These are phyloP conservation scores for Coturnix japonica DNA, from an alignment of 2,113 vertebrate species.

Conservation along the genomic window DNA sequence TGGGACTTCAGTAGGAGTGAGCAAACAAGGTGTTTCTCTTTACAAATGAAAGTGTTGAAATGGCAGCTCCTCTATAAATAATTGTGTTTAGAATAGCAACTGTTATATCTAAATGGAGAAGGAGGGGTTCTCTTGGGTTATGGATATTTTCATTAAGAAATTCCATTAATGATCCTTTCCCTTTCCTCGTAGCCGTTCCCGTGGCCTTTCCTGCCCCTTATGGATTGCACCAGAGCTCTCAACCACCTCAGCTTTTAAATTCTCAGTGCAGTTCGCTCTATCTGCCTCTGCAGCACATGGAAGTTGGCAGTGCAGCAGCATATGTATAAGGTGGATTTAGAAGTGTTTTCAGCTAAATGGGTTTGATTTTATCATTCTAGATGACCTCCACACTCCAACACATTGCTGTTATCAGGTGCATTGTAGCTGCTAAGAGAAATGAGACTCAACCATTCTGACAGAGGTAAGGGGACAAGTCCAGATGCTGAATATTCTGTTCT, in stretches of 20 bases:
- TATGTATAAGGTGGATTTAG: not conserved
- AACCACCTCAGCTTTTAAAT: not conserved
- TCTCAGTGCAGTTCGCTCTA: not conserved
- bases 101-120: not conserved
- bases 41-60: not conserved
- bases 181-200: not conserved
- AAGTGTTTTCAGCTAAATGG: not conserved
- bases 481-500: not conserved
- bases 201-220: not conserved
- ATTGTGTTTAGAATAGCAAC: not conserved
- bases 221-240: not conserved
- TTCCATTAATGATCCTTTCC: not conserved
- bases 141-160: not conserved
- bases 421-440: not conserved
- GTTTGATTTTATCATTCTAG: constrained; percentile 10
- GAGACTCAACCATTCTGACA: not conserved
- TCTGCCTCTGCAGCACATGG: not conserved
- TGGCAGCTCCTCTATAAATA: not conserved
- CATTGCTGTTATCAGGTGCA: not conserved
- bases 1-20: too few relatives aligned
- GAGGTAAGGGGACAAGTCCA: not conserved
- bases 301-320: not conserved
- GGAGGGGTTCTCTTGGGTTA: not conserved
- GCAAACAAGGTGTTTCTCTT: too few relatives aligned
- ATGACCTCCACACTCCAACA: not conserved